Conservation (phyloP, 1,140 invertebrate species). For the Drosophila sturtevanti region DNA sequence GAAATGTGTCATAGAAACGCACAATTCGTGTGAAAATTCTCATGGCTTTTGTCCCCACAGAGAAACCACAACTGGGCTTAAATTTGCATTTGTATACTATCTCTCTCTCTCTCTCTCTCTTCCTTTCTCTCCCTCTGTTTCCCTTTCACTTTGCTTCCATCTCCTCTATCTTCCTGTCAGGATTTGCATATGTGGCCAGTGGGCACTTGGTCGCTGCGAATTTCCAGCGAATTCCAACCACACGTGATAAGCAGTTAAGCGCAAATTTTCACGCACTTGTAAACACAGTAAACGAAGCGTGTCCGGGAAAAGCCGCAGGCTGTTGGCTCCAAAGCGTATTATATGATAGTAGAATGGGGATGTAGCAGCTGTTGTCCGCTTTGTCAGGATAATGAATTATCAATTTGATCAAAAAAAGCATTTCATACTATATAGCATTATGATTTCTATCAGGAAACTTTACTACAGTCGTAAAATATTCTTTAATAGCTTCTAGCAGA, state of each 20-base stretch:
- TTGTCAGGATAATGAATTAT: slow-evolving; percentile 75
- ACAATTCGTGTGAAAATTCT: neutral
- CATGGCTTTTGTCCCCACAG: neutral
- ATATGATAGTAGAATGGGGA: neutral
- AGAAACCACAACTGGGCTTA: slow-evolving; percentile 12
- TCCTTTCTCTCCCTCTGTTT: neutral
- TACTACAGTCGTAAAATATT: slow-evolving; percentile 24
- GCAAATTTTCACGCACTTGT: slow-evolving; percentile 79
- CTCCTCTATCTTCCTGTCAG: slow-evolving; percentile 21
- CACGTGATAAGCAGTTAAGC: slow-evolving; percentile 78
- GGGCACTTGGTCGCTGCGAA: slow-evolving; percentile 52
- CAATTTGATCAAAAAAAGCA: slow-evolving; percentile 61
- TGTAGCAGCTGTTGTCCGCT: neutral
- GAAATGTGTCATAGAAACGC: neutral
- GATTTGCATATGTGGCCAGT: slow-evolving; percentile 60
- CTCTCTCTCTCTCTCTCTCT: neutral
- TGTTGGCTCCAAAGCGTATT: slow-evolving; percentile 5
- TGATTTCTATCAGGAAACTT: neutral
- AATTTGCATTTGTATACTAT: slow-evolving; percentile 41
- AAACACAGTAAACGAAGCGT: slow-evolving; percentile 77
- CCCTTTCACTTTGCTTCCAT: no score
- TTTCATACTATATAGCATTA: slow-evolving; percentile 22
- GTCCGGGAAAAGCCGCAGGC: slow-evolving; percentile 64
- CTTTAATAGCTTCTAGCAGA: slow-evolving; percentile 7
- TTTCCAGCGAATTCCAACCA: slow-evolving; percentile 57